Evolutionary conservation across 2,797 vertebrate genomes (phyloP).

Genomic region (Sardinella longiceps): DNA sequence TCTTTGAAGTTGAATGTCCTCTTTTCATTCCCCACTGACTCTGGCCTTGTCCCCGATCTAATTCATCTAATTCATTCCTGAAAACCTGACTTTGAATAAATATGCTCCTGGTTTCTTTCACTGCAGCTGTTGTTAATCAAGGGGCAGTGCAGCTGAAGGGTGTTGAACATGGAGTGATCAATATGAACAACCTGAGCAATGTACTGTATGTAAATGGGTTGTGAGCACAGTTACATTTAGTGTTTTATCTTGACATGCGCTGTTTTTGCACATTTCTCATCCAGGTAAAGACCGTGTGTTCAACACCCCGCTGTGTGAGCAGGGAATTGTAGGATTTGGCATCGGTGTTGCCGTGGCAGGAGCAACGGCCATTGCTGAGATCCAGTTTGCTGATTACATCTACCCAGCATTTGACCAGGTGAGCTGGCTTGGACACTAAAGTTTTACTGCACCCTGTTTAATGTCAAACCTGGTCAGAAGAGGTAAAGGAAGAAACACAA

Average conservation of each 20-base stretch:
- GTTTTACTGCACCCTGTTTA: no score
- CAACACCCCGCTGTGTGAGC: slow-evolving; percentile 97
- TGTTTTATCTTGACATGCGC: neutral
- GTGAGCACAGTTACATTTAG: neutral
- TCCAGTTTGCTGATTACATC: slow-evolving; percentile 99
- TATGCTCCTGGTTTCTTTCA: neutral
- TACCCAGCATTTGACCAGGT: slow-evolving; percentile 99
- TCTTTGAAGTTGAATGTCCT: neutral
- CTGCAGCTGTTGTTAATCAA: neutral
- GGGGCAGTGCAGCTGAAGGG: neutral
- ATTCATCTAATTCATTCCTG: neutral
- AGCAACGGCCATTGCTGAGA: slow-evolving; percentile 96
- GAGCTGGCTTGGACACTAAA: slow-evolving; percentile 21
- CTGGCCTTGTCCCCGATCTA: neutral
- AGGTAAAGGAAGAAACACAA: no score
- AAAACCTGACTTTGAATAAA: neutral
- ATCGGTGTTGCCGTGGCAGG: slow-evolving; percentile 92
- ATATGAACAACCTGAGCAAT: neutral
- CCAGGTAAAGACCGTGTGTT: slow-evolving; percentile 97
- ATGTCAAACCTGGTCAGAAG: no score
- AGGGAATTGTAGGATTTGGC: slow-evolving; percentile 98
- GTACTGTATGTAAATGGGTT: neutral
- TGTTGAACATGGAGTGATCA: neutral
- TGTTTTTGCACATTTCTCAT: neutral
- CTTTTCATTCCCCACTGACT: neutral